Evolutionary conservation across 2,113 vertebrate genomes (phyloP).

Genomic region (Beaufortia kweichowensis): DNA sequence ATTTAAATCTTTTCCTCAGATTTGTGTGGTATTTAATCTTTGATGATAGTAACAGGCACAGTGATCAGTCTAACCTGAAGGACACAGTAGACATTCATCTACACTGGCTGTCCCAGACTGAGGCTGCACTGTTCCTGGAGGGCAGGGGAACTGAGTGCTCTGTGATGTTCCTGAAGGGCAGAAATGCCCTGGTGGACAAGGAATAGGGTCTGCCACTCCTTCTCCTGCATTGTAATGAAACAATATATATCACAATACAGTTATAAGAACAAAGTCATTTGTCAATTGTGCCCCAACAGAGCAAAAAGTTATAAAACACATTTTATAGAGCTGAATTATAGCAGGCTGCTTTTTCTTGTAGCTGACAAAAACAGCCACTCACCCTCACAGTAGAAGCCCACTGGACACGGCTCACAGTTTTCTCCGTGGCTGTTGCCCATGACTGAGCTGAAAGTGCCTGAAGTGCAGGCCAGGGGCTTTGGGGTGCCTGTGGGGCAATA

Average conservation of each 20-base stretch:
- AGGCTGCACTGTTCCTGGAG: conserved; percentile 79
- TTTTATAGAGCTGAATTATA: no score
- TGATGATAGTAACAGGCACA: not conserved
- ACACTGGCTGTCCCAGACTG: conserved; percentile 67
- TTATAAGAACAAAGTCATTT: not conserved
- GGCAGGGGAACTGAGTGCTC: conserved; percentile 78
- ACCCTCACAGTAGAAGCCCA: conserved; percentile 53
- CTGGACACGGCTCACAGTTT: conserved; percentile 51
- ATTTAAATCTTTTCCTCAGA: not conserved
- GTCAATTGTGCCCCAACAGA: no score
- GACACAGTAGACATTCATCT: conserved; percentile 80
- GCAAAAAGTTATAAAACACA: no score
- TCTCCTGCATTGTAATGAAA: conserved; percentile 62
- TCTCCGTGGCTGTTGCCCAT: conserved; percentile 50
- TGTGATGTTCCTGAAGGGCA: conserved; percentile 75
- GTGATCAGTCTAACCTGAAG: conserved; percentile 74
- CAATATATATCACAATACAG: not conserved
- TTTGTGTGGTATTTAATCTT: not conserved
- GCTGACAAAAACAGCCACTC: not conserved
- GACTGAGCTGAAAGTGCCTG: conserved; percentile 50
- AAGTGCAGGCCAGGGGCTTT: conserved; percentile 36
- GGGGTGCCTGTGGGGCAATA: conserved; percentile 59
- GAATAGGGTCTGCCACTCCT: conserved; percentile 62
- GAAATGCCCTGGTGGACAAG: conserved; percentile 80
- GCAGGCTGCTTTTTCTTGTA: no score